Conservation (phyloP, 2,888 invertebrate genomes). For the Amphiduros pacificus region DNA sequence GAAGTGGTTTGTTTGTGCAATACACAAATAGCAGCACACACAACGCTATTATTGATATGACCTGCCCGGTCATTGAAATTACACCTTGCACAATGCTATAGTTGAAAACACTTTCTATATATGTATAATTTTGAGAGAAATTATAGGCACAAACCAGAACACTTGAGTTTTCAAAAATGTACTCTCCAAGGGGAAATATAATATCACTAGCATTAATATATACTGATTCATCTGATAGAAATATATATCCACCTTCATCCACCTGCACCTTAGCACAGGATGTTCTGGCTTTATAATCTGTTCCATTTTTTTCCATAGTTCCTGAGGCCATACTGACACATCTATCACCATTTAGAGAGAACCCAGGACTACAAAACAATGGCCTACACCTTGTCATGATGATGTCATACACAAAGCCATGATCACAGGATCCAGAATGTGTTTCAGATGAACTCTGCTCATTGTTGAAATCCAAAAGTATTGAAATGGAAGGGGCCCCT, state of each 20-base stretch:
- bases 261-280: background rate
- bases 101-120: too few relatives aligned
- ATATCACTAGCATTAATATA: too few relatives aligned
- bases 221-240: background rate
- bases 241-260: conserved; percentile 9
- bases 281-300: background rate
- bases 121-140: too few relatives aligned
- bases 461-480: conserved; percentile 3
- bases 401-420: conserved; percentile 26
- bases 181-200: too few relatives aligned
- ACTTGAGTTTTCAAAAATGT: too few relatives aligned
- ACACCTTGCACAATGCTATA: conserved; percentile 22
- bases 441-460: background rate
- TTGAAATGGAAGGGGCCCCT: too few relatives aligned
- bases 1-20: conserved; percentile 61
- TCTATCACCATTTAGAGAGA: background rate
- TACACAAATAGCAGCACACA: conserved; percentile 62
- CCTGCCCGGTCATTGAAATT: conserved; percentile 68
- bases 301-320: too few relatives aligned
- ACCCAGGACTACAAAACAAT: conserved; percentile 18
- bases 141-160: too few relatives aligned
- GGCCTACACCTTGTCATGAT: conserved; percentile 21
- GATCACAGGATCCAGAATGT: conserved; percentile 20
- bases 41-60: conserved; percentile 64
- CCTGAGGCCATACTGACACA: too few relatives aligned